phyloP scores from a whole-genome alignment of 2,797 vertebrate genomes.

The Neosilurus mollespiculum region DNA sequence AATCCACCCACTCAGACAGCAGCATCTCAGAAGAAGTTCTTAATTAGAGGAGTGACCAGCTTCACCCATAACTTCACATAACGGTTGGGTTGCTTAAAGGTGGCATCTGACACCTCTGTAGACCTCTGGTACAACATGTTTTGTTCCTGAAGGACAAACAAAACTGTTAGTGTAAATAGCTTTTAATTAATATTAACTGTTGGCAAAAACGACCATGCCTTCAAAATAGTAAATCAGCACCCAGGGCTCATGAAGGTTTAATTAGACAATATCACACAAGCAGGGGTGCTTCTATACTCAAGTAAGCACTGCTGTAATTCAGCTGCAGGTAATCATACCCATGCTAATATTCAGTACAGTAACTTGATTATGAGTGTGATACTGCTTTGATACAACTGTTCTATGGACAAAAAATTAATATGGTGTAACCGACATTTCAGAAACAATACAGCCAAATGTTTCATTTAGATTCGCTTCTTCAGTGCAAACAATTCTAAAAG shows the following conservation, averaged over 20 bases:
- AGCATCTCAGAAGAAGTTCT: conserved; percentile 90
- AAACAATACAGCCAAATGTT: background rate
- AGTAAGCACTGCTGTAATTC: background rate
- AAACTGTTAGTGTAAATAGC: no score
- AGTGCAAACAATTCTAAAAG: background rate
- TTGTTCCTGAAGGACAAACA: conserved; percentile 79
- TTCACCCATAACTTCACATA: conserved; percentile 95
- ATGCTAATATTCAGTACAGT: background rate
- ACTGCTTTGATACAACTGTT: background rate
- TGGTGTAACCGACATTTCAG: background rate
- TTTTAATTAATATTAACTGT: background rate
- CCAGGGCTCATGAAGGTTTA: background rate
- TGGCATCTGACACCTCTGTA: conserved; percentile 78
- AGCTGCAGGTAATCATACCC: background rate
- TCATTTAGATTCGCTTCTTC: background rate
- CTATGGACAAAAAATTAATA: background rate
- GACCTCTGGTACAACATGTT: conserved; percentile 84
- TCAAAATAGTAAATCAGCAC: background rate
- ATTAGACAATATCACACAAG: background rate
- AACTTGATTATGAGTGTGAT: background rate
- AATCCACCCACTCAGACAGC: conserved; percentile 9
- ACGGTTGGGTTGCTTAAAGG: conserved; percentile 86
- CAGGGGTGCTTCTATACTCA: background rate
- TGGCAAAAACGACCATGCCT: background rate
- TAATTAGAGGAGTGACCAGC: conserved; percentile 91